A percentile compares a stretch with the other conserved stretches of the same genome.
These are phyloP conservation scores for Piscicola geometra DNA, from an alignment of 2,888 invertebrate species.

Conservation along the genomic window DNA sequence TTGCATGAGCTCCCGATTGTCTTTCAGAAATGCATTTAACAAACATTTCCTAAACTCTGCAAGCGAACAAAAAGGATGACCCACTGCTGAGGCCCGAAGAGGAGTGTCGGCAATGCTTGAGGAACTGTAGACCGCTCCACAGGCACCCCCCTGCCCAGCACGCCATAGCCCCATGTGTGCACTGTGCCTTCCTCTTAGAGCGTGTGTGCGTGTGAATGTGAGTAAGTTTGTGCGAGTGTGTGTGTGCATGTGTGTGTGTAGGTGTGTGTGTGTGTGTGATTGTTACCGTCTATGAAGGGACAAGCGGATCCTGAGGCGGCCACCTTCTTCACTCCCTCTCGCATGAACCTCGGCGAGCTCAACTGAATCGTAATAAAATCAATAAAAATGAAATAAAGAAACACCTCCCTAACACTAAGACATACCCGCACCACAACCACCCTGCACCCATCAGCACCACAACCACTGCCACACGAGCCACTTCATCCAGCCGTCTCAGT, in stretches of 20 bases:
- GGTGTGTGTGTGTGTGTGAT: no score
- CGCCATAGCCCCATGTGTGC: slow-evolving; percentile 88
- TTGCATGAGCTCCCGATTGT: no score
- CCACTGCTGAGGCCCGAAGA: slow-evolving; percentile 67
- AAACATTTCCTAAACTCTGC: no score
- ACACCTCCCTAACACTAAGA: no score
- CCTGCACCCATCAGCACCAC: no score
- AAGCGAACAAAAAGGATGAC: no score
- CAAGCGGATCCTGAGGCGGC: slow-evolving; percentile 84
- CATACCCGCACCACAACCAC: no score
- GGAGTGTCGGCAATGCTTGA: slow-evolving; percentile 68
- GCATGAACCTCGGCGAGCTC: slow-evolving; percentile 59
- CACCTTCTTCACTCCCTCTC: slow-evolving; percentile 74
- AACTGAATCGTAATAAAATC: no score
- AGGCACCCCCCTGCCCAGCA: slow-evolving; percentile 80
- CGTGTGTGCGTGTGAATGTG: slow-evolving; percentile 56
- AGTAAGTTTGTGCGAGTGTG: background rate
- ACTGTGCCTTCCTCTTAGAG: slow-evolving; percentile 74
- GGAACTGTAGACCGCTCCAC: slow-evolving; percentile 67
- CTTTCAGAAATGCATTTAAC: no score
- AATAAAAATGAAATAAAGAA: no score
- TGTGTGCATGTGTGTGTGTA: background rate
- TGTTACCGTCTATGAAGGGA: slow-evolving; percentile 76
- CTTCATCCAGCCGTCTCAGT: no score
- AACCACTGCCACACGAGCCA: no score